Percentiles rank a stretch among this genome's conserved stretches.
Conservation (phyloP, 2,888 invertebrate species). For the Eurois occulta region DNA sequence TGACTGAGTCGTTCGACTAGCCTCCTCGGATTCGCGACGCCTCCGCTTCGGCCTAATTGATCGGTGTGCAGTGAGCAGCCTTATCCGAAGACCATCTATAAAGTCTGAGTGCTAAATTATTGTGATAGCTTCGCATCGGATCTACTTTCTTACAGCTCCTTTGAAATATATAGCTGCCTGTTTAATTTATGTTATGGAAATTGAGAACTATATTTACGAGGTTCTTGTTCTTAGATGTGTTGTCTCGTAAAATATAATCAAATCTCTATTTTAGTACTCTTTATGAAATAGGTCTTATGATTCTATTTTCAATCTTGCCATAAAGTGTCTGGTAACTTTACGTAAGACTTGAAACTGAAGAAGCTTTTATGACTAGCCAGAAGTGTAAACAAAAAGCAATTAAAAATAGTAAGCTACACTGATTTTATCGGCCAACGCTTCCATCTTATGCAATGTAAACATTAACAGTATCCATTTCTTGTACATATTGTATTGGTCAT, state of each 20-base stretch:
- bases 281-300: not conserved
- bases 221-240: not conserved
- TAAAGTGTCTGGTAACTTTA: not conserved
- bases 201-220: constrained; percentile 15
- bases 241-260: constrained; percentile 19
- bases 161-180: constrained; percentile 37
- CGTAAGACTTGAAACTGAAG: constrained; percentile 27
- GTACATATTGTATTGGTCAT: constrained; percentile 60
- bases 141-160: constrained; percentile 43
- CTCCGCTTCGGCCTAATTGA: constrained; percentile 57
- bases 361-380: constrained; percentile 34
- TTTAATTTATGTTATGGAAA: constrained; percentile 37
- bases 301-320: not conserved
- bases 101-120: constrained; percentile 42
- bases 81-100: constrained; percentile 57
- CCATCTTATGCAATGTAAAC: constrained; percentile 57
- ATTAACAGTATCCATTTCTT: constrained; percentile 55
- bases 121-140: constrained; percentile 43
- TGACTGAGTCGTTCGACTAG: constrained; percentile 73
- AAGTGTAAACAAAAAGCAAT: constrained; percentile 55
- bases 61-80: constrained; percentile 48
- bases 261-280: not conserved
- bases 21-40: constrained; percentile 54
- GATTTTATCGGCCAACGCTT: constrained; percentile 51
- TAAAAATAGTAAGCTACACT: constrained; percentile 44